Evolutionary conservation across 2,113 vertebrate genomes (phyloP).

Genomic region (Rynchops niger): DNA sequence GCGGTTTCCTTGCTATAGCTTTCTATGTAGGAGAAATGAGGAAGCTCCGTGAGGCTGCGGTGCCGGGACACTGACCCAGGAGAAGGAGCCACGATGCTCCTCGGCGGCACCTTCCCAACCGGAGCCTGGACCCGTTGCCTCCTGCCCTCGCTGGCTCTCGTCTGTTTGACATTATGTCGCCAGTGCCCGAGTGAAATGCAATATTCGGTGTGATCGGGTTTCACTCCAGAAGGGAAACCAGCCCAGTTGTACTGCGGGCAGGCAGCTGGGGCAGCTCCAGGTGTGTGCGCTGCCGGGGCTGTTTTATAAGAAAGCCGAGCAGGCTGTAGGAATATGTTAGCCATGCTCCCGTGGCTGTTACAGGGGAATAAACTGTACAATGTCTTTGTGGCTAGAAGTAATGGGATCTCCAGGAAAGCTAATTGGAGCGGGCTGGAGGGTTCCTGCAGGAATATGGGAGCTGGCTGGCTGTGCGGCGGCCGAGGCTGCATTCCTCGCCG

Average conservation of each 20-base stretch:
- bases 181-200: not conserved
- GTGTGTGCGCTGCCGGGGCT: not conserved
- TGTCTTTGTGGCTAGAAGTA: constrained; percentile 45
- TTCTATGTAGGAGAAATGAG: rapidly evolving
- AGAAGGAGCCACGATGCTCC: not conserved
- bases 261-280: constrained; percentile 51
- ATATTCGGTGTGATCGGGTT: not conserved
- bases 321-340: not conserved
- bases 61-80: rapidly evolving
- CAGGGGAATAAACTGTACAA: not conserved
- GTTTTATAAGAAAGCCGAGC: not conserved
- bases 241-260: not conserved
- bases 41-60: rapidly evolving
- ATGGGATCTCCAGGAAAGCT: constrained; percentile 57
- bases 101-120: not conserved
- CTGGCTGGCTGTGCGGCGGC: not conserved
- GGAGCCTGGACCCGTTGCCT: not conserved
- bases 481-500: not conserved
- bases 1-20: not conserved
- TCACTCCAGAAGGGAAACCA: not conserved
- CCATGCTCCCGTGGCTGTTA: not conserved
- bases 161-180: not conserved
- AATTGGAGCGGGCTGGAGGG: not conserved
- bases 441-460: constrained; percentile 11
- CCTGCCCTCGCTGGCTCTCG: not conserved